These are phyloP conservation scores for Seira musarum DNA, from an alignment of 2,888 invertebrate species.

Conservation along the genomic window DNA sequence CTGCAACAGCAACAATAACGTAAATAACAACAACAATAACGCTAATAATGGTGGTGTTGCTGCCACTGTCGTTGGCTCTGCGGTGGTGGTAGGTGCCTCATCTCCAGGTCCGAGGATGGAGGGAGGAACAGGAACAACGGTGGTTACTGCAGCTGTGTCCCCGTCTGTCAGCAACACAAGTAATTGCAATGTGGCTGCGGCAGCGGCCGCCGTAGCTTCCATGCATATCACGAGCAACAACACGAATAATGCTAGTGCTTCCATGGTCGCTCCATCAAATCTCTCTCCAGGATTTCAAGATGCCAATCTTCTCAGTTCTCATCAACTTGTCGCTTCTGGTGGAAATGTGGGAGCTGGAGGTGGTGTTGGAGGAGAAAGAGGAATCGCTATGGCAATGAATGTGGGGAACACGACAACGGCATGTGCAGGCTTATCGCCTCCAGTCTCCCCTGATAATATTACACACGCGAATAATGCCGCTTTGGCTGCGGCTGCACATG, in stretches of 20 bases:
- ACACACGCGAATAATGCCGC: conserved; percentile 65
- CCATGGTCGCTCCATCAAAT: conserved; percentile 62
- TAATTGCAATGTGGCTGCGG: conserved; percentile 54
- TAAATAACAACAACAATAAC: conserved; percentile 56
- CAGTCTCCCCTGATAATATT: conserved; percentile 66
- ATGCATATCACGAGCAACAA: conserved; percentile 52
- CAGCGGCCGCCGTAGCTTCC: conserved; percentile 56
- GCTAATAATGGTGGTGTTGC: conserved; percentile 43
- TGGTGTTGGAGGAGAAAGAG: conserved; percentile 32
- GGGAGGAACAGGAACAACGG: conserved; percentile 9
- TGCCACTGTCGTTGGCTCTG: conserved; percentile 38
- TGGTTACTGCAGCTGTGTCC: conserved; percentile 32
- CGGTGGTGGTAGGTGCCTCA: conserved; percentile 18
- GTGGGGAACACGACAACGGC: conserved; percentile 50
- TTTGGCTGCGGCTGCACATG: conserved; percentile 49
- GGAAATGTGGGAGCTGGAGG: conserved; percentile 12
- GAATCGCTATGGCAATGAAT: conserved; percentile 17
- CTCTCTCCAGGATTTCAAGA: conserved; percentile 68
- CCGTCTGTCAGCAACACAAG: conserved; percentile 35
- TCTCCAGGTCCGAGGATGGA: background rate
- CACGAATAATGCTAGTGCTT: conserved; percentile 36
- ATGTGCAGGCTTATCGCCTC: conserved; percentile 52
- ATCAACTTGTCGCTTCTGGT: conserved; percentile 39
- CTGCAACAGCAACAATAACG: conserved; percentile 61
- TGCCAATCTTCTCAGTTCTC: conserved; percentile 66